Evolutionary conservation across 2,113 vertebrate species (phyloP).

Genomic region (Notothenia coriiceps): DNA sequence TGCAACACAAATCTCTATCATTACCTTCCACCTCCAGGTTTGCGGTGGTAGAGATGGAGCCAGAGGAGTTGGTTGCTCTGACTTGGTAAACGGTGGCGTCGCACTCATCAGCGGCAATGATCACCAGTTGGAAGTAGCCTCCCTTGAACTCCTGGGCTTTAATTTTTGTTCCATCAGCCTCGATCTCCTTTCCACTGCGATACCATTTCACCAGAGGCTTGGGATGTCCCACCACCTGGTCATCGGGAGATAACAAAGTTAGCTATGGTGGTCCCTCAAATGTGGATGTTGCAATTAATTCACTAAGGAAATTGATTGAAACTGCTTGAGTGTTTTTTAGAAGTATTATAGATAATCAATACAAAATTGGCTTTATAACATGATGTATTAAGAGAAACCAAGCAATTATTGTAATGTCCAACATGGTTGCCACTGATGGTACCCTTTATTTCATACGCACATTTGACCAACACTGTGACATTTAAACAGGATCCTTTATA

Average conservation of each 20-base stretch:
- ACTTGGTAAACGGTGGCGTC: conserved; percentile 96
- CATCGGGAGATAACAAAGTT: conserved; percentile 28
- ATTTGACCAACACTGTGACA: no score
- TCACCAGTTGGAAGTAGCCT: conserved; percentile 95
- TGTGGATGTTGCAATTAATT: not conserved
- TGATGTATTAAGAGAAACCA: not conserved
- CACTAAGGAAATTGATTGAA: not conserved
- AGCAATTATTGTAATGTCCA: not conserved
- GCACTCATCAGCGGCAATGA: conserved; percentile 89
- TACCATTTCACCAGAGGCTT: conserved; percentile 98
- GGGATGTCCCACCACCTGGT: conserved; percentile 93
- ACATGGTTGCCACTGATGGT: not conserved
- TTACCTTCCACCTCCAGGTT: conserved; percentile 98
- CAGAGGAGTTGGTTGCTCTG: conserved; percentile 95
- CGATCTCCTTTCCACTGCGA: conserved; percentile 95
- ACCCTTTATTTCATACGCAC: no score
- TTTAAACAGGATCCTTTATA: no score
- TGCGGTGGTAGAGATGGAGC: conserved; percentile 94
- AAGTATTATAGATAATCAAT: no score
- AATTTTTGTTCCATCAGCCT: conserved; percentile 94
- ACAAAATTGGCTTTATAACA: not conserved
- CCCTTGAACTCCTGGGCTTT: conserved; percentile 97
- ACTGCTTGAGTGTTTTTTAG: not conserved
- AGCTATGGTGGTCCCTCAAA: not conserved
- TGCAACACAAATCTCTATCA: not conserved